Base-by-base conservation (phyloP, 2,888 invertebrate genomes). In the Halocaridina rubra region DNA sequence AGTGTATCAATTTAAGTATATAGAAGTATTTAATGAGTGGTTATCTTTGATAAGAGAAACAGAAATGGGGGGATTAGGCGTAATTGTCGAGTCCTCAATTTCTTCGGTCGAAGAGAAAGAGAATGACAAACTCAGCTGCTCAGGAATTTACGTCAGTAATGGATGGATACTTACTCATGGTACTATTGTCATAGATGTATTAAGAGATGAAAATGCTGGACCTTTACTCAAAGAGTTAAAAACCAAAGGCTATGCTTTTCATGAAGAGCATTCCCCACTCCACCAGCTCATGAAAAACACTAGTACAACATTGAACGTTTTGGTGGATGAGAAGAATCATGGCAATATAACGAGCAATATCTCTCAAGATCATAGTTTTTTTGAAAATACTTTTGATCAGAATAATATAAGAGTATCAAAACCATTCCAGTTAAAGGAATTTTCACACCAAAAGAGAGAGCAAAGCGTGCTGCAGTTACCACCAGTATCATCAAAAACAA, bases 131-230 rank as follows among this genome's bases (percentile, higher is more conserved):
- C 19, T 82, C 3, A 82, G 82, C 46, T 82, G 82, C 64, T 82
- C 82, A n/a, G 82, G 82, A 7, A 61, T 82, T 13, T 82, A 78
- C 24, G 24, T 82, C 3, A 72, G 82, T 2, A 71, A 72, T 30
- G 82, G 82, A 1, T 22, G 77, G 32, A 22, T 82, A 16, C 78
- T 82, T 16, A 72, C 82, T n/a, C 82, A 82, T 29, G 82, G 78
- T 30, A 82, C 72, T 13, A 27, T 78, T 39, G 30, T 78, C 29
- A 39, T 24, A 46, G 78, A 82, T 33, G 29, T 82, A 30, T 57
- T 82, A 29, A 77, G 19, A 24, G 64, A 80, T 29, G 74, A 74
- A 33, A 64, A 5, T 10, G 74, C 74, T 32, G 13, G 29, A 22
- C 27, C 46, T 33, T 27, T 80, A 29, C 30, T 74, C 29, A 32